These are phyloP conservation scores for Hypsopygia costalis DNA, from an alignment of 2,888 invertebrate genomes.

Conservation along the genomic window DNA sequence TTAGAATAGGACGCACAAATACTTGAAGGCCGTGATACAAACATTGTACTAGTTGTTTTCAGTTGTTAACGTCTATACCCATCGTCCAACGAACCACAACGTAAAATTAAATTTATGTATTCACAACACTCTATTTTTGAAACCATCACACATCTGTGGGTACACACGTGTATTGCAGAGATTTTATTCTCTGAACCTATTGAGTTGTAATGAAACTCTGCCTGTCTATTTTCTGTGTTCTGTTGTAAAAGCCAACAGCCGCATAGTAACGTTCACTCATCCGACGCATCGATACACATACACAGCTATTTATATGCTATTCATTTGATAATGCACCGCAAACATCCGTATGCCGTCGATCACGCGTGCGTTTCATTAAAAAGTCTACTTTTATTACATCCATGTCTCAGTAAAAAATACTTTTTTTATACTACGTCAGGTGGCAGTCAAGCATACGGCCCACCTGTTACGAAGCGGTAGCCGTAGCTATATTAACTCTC, in stretches of 20 bases:
- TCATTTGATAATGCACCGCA: conserved; percentile 33
- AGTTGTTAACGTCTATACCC: not conserved
- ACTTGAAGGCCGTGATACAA: not conserved
- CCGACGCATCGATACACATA: conserved; percentile 23
- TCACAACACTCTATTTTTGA: conserved; percentile 27
- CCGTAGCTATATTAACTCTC: too few species aligned
- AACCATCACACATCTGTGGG: conserved; percentile 12
- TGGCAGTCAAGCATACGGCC: too few species aligned
- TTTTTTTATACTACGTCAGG: too few species aligned
- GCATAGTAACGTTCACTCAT: conserved; percentile 23
- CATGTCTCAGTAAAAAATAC: too few species aligned
- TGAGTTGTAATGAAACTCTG: conserved; percentile 6
- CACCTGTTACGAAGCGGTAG: too few species aligned
- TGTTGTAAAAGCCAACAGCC: conserved; percentile 11
- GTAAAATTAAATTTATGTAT: conserved; percentile 22
- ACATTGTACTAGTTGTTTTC: not conserved
- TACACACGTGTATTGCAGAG: not conserved
- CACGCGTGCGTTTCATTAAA: conserved; percentile 37
- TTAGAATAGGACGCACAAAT: not conserved
- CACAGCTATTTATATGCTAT: conserved; percentile 26
- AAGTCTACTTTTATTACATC: too few species aligned
- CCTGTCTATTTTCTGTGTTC: conserved; percentile 1
- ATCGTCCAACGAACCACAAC: conserved; percentile 6
- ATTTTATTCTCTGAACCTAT: conserved; percentile 3
- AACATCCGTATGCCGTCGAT: conserved; percentile 17